Evolutionary conservation across 2,113 vertebrate species (phyloP).

Genomic region (Edolisoma coerulescens): DNA sequence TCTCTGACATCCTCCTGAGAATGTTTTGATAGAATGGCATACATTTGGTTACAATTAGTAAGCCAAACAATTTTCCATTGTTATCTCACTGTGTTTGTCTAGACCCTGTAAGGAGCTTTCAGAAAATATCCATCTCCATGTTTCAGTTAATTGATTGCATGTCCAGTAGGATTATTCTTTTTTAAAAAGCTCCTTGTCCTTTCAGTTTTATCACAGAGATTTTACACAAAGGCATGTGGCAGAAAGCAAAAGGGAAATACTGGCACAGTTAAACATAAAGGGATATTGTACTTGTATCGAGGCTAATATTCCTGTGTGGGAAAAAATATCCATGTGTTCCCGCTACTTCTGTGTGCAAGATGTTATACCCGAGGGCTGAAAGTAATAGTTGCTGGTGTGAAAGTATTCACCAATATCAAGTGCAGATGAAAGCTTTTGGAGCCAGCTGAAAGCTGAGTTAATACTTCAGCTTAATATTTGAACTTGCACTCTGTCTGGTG

Average conservation of each 20-base stretch:
- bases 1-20: constrained; percentile 58
- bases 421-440: constrained; percentile 23
- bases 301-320: neutral
- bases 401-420: constrained; percentile 49
- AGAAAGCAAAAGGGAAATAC: constrained; percentile 3
- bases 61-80: constrained; percentile 64
- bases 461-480: constrained; percentile 1
- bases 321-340: constrained; percentile 1
- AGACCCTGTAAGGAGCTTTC: constrained; percentile 26
- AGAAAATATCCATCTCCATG: neutral
- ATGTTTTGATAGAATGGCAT: constrained; percentile 61
- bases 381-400: constrained; percentile 48
- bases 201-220: neutral
- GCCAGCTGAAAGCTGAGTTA: constrained; percentile 9
- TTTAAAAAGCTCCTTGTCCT: neutral
- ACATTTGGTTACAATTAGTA: constrained; percentile 70
- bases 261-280: neutral
- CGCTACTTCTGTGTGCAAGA: constrained; percentile 53
- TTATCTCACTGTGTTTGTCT: constrained; percentile 60
- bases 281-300: neutral
- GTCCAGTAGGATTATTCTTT: neutral
- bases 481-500: neutral
- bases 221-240: neutral
- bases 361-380: constrained; percentile 54
- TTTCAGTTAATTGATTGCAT: constrained; percentile 31